Evolutionary conservation across 2,888 invertebrate species (phyloP).

Genomic region (Norana najaformis): DNA sequence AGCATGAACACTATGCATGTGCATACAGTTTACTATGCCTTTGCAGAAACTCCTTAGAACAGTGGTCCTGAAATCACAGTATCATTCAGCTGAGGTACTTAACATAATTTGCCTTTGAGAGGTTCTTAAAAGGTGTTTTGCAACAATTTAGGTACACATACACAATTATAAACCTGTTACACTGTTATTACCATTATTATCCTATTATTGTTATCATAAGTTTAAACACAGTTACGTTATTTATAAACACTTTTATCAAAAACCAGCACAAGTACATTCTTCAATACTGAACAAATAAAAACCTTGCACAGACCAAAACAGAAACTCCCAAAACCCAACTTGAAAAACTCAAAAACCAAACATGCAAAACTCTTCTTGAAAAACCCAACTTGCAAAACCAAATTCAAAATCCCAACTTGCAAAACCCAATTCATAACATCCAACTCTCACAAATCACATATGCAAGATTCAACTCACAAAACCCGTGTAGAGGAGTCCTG

Average conservation of each 20-base stretch:
- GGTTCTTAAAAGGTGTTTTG: neutral
- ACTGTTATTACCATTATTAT: too few species aligned
- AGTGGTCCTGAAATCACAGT: neutral
- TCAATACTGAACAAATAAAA: too few species aligned
- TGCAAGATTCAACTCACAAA: constrained; percentile 24
- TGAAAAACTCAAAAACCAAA: neutral
- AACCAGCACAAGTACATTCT: too few species aligned
- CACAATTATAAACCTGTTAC: neutral
- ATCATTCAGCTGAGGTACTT: neutral
- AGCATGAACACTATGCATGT: too few species aligned
- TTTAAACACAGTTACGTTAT: neutral
- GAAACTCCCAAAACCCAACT: too few species aligned
- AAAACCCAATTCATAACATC: neutral
- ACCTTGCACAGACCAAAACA: too few species aligned
- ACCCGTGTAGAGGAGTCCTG: constrained; percentile 25
- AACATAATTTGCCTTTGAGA: neutral
- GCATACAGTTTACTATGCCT: too few species aligned
- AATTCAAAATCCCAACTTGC: neutral
- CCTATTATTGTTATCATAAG: too few species aligned
- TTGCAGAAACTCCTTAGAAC: neutral
- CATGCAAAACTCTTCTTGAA: too few species aligned
- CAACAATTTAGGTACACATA: neutral
- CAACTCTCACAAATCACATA: neutral
- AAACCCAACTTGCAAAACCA: neutral
- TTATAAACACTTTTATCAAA: neutral